Base-by-base conservation (phyloP, 2,888 invertebrate species). In the Melanostoma mellinum region DNA sequence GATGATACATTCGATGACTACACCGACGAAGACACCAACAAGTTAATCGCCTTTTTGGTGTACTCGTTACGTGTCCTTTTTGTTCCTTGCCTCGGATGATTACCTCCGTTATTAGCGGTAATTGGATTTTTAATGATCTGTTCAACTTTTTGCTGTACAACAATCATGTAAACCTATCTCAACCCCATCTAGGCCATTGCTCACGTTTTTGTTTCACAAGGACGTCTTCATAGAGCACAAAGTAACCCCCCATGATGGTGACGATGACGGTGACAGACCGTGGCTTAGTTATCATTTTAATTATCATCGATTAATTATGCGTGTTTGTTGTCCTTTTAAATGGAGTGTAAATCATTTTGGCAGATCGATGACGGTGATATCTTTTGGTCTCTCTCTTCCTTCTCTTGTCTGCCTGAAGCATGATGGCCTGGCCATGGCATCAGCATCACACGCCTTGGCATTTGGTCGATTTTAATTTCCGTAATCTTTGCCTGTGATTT, bases 121-220 rank as follows among this genome's bases (percentile, higher is more conserved):
- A 84, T 84, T 84, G 84, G 84, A 84, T 84, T 84, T 84, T 84
- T 84, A 79, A 84, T 84, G 74, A 84, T 84, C 78, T 84, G 79
- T 75, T 84, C 65, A 79, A 79, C 74, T 84, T 84, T 77, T 77
- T 61, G 67, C 42, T 55, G 42, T 55, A 20, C 20, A 63, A 63
- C 63, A 63, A 63, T 50, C 63, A 63, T 63, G 50, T 63, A 50
- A n/a, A 30, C 36, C 6, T 32, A 9, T 36, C 20, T 6, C 48
- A 8, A 3, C 48, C 3, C 20, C 33, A 0, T 35, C 20, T 48
- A 46, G 3, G 20, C 30, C 46, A 38, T 63, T 3, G 48, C 48
- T 48, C 46, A 63, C 61, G 48, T 63, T 63, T 20, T 55, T 55
- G 63, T 63, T 63, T 63, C 50, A 50, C 48, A 52, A 42, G 50